Base-by-base conservation (phyloP, 2,113 vertebrate species). In the Eretmodus cyanostictus region DNA sequence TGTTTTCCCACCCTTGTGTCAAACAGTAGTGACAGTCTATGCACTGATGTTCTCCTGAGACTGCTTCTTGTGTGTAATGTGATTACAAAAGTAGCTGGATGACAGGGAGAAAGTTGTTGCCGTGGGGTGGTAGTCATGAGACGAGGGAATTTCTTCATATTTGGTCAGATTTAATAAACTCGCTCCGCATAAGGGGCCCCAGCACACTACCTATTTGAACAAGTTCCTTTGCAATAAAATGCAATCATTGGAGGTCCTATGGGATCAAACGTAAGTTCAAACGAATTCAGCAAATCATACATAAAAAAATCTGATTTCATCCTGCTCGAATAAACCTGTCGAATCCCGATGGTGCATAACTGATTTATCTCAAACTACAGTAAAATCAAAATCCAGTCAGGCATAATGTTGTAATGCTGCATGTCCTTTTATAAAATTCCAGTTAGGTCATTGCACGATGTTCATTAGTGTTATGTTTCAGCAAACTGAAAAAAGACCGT, bases 91-190 rank as follows among this genome's bases (percentile, higher is more conserved):
- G 61, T 80, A 61, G 82, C 83, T 61, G 45, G 87, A 88, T 36
- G 59, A 90, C 71, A n/a, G 51, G 61, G 63, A 82, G 81, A 8
- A 49, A 38, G 82, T 31, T 45, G 38, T 34, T 80, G 82, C 85
- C 84, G n/a, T 80, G 34, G 80, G 76, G 38, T 51, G 22, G 42
- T 17, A 38, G 85, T 81, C 79, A 40, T 34, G 81, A 83, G 82
- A 88, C 4, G 14, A 61, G 83, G 19, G 81, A 59, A 66, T 68
- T 84, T 59, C 66, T 49, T 85, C 55, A 61, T 83, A 80, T 93
- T 90, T 89, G 82, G 83, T 92, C 85, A 85, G 63, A 89, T 92
- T 54, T 45, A 71, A 92, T 89, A 89, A 91, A 89, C n/a, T 42
- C 24, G 22, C 36, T 68, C 66, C 80, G 66, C 79, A 81, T 83